Base-by-base conservation (phyloP, 2,113 vertebrate genomes). In the Otolemur garnettii region DNA sequence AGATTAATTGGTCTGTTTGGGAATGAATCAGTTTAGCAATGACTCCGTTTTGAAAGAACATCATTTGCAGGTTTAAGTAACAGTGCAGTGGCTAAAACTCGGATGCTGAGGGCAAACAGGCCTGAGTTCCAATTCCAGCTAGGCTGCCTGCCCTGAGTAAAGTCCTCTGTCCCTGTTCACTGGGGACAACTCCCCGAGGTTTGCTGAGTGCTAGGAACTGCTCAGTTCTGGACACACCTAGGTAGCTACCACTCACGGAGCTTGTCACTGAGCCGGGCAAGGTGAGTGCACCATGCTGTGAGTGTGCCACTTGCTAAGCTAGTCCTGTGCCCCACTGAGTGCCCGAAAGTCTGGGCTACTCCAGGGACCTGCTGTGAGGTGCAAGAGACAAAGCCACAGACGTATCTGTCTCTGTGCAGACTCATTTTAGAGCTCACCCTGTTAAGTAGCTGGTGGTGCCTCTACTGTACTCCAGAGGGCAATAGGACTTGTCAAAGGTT, bases 1-100 rank as follows among this genome's bases (percentile, higher is more conserved):
- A 87, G 81, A 50, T n/a, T 62, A 60, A 89, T 88, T 22, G 1
- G 22, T 85, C 88, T 94, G 81, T 92, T 94, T 38, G 38, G 96
- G 45, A 88, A 83, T 74, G 95, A 90, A 92, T 96, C 92, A 45
- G 93, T 62, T 45, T 7, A 0, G 45, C 5, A 7, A 94, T 74
- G 59, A 35, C 60, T 60, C 62, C 68, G 88, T 79, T 90, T 79
- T 50, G 72, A 81, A 91, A 89, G 82, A 75, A 74, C 80, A 60
- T 53, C 53, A 0, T 28, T 90, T 85, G 50, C 33, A 5, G 6
- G 88, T 79, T 62, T 83, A 64, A 92, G 92, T 62, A 90, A 83
- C 35, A 91, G 35, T 0, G 22, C 28, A 0, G 55, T n/a, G 87
- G 71, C 64, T 64, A 75, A 96, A 89, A 57, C 35, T 45, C 6